A percentile compares a stretch with the other conserved stretches of the same genome.
These are phyloP conservation scores for Anoplophora glabripennis DNA, from an alignment of 1,140 invertebrate species.

Conservation along the genomic window DNA sequence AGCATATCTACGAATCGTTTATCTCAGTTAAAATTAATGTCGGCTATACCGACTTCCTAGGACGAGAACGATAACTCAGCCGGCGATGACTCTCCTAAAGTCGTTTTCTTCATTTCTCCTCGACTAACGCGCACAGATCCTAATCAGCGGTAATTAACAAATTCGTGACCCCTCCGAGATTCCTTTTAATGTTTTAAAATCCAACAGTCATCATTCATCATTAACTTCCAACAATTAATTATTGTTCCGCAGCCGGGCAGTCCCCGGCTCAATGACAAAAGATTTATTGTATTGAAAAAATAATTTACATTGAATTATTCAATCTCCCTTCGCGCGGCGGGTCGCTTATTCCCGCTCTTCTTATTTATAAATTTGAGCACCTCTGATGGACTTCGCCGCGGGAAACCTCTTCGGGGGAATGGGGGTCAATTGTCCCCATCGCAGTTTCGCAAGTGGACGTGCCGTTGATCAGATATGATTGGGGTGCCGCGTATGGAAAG, in stretches of 20 bases:
- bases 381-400: constrained; percentile 15
- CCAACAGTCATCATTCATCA: constrained; percentile 47
- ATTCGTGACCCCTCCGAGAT: constrained; percentile 42
- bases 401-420: not conserved
- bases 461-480: no score
- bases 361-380: constrained; percentile 33
- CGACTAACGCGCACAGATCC: constrained; percentile 14
- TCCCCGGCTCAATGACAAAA: constrained; percentile 41
- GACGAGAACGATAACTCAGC: no score
- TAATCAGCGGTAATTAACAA: constrained; percentile 45
- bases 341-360: constrained; percentile 27
- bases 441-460: no score
- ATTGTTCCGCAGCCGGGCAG: constrained; percentile 35
- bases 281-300: constrained; percentile 46
- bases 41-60: no score
- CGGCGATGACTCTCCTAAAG: not conserved
- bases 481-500: no score
- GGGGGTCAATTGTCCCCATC: no score
- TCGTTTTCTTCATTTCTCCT: not conserved
- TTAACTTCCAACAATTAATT: constrained; percentile 47
- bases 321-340: constrained; percentile 36
- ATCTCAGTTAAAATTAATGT: no score
- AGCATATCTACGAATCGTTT: no score
- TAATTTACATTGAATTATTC: constrained; percentile 46
- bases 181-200: constrained; percentile 41